Base-by-base conservation (phyloP, 2,888 invertebrate genomes). In the Cosmia pyralina region DNA sequence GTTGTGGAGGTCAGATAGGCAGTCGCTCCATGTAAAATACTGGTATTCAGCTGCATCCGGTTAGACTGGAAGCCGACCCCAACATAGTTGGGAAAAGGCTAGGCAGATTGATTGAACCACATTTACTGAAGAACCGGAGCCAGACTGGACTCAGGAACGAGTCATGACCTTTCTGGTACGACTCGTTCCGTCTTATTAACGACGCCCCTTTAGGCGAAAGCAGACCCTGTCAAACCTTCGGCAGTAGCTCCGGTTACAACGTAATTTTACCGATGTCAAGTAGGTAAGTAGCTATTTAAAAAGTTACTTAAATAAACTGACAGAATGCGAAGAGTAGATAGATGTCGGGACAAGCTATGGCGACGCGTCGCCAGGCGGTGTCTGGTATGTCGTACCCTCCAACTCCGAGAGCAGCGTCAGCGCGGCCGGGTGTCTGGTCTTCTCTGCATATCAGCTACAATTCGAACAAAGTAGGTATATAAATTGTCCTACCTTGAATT, bases 401-500 rank as follows among this genome's bases (percentile, higher is more conserved):
- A 0, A 76, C 85, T 0, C 94, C 94, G 1, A 90, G 86, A 0
- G 91, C 86, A 0, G 91, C 85, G 68, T 93, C 88, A 0, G 84
- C 85, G 0, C 79, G 84, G 0, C 91, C 93, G 0, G 94, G 94
- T 2, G 85, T 92, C 28, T 95, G 94, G 8, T 93, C 92, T 72
- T 95, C 93, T 22, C 95, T 92, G 81, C 96, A 96, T 53, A 95
- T 92, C 46, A 96, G 81, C 95, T 95, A 84, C 15, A 81, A 79
- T 59, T 7, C 2, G n/a, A 55, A 17, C 34, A 38, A 64, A 34
- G 64, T n/a, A 50, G 19, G 2, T 28, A 28, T 28, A 11, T 44
- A 60, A 5, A 22, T 22, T 62, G 3, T 22, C 22, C 22, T 44
- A 22, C 44, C 22, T 62, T 8, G 4, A 38, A 38, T 38, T n/a